Conservation (phyloP, 2,797 vertebrate species). For the Catostomus latipinnis region DNA sequence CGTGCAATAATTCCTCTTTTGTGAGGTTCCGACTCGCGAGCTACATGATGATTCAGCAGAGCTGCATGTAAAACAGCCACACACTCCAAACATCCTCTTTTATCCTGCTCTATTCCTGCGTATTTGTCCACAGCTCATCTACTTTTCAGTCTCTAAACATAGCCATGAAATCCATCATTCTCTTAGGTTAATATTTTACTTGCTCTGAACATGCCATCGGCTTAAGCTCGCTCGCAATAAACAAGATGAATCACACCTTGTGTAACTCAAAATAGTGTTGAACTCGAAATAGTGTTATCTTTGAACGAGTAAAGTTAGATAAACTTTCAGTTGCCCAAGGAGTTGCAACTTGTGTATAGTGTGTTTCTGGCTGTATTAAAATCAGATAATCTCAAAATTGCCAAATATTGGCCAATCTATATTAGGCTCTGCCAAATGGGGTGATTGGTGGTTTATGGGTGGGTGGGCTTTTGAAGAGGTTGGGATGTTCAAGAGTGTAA, state of each 20-base stretch:
- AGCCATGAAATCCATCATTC: slow-evolving; percentile 23
- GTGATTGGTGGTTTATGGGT: too few species aligned
- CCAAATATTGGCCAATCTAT: too few species aligned
- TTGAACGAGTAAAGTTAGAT: too few species aligned
- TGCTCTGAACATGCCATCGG: slow-evolving; percentile 18
- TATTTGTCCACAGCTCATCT: slow-evolving; percentile 29
- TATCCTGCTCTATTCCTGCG: slow-evolving; percentile 33
- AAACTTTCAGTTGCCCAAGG: too few species aligned
- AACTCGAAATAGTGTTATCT: too few species aligned
- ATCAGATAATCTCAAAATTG: too few species aligned
- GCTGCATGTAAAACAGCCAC: slow-evolving; percentile 66
- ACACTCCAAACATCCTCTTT: slow-evolving; percentile 31
- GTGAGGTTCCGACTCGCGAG: slow-evolving; percentile 42
- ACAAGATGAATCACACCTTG: neutral
- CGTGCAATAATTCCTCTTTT: slow-evolving; percentile 61
- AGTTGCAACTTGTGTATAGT: too few species aligned
- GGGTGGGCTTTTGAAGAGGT: slow-evolving; percentile 19
- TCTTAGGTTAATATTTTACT: slow-evolving; percentile 16
- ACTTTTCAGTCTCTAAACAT: slow-evolving; percentile 31
- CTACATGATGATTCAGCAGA: slow-evolving; percentile 70
- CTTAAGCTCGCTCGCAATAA: slow-evolving; percentile 2
- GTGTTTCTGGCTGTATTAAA: too few species aligned
- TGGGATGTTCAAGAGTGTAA: slow-evolving; percentile 53
- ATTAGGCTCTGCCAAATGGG: too few species aligned
- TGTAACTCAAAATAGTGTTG: too few species aligned